A percentile compares a stretch with the other conserved stretches of the same genome.
Evolutionary conservation across 2,797 vertebrate species (phyloP).

Genomic region (Tympanoctomys barrerae): DNA sequence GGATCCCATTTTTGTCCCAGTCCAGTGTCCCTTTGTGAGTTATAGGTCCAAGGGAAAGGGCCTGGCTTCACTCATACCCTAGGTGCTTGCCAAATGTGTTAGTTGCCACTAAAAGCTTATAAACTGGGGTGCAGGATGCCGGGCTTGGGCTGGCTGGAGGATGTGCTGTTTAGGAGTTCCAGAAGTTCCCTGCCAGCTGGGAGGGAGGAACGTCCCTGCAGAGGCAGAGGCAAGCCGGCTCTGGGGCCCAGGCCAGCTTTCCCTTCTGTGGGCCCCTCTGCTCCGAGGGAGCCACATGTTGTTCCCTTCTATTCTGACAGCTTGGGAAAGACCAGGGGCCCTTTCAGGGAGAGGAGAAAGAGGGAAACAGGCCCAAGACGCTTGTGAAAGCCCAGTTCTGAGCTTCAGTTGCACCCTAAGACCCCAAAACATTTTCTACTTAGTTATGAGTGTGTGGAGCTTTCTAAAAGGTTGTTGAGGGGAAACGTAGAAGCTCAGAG

Average conservation of each 20-base stretch:
- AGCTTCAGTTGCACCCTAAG: slow-evolving; percentile 22
- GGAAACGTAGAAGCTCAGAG: neutral
- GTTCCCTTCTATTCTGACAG: slow-evolving; percentile 69
- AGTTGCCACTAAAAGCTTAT: slow-evolving; percentile 62
- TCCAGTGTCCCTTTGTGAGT: slow-evolving; percentile 6
- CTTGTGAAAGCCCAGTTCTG: neutral
- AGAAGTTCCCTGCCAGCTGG: slow-evolving; percentile 63
- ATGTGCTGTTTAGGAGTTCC: slow-evolving; percentile 68
- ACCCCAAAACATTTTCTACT: slow-evolving; percentile 42
- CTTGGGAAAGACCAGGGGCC: slow-evolving; percentile 77
- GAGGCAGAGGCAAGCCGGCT: neutral
- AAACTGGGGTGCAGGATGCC: slow-evolving; percentile 59
- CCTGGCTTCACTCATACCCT: neutral
- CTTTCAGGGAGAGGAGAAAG: slow-evolving; percentile 72
- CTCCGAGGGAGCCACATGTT: slow-evolving; percentile 64
- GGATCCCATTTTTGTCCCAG: slow-evolving; percentile 44
- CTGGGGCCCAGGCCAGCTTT: slow-evolving; percentile 74
- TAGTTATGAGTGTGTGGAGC: neutral
- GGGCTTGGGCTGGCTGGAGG: slow-evolving; percentile 11
- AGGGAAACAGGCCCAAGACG: slow-evolving; percentile 44
- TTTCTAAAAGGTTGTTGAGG: slow-evolving; percentile 35
- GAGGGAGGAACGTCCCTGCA: slow-evolving; percentile 59
- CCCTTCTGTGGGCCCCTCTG: slow-evolving; percentile 78
- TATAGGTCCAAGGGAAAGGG: neutral
- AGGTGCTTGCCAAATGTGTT: slow-evolving; percentile 69